Conservation (phyloP, 2,113 vertebrate species). For the Vicugna pacos region DNA sequence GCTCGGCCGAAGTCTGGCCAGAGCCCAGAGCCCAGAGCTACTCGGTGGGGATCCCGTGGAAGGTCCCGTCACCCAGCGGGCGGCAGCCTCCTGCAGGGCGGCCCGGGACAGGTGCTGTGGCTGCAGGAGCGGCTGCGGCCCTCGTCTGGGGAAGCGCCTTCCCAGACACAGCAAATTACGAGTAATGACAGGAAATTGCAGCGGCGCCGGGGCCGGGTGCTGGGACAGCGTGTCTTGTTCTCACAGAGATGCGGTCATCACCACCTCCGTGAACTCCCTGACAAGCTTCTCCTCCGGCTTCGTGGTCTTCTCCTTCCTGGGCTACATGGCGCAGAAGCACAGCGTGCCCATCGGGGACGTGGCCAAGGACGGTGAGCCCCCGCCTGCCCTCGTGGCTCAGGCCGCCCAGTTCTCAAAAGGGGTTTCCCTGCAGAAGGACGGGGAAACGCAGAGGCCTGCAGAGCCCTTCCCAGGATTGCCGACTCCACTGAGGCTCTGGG, state of each 20-base stretch:
- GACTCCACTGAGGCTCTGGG: fast-evolving
- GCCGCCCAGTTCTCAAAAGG: not conserved
- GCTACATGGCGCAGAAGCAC: conserved; percentile 95
- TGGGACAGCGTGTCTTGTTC: not conserved
- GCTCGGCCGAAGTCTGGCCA: not conserved
- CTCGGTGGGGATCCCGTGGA: not conserved
- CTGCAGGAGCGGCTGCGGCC: too few relatives aligned
- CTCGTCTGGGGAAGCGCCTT: not conserved
- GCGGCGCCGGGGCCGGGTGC: not conserved
- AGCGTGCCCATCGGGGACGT: conserved; percentile 93
- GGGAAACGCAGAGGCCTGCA: fast-evolving
- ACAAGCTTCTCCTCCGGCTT: conserved; percentile 96
- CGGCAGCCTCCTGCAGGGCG: not conserved
- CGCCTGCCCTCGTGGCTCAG: fast-evolving
- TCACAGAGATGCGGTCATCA: conserved; percentile 93
- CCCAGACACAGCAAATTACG: not conserved
- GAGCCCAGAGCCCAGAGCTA: not conserved
- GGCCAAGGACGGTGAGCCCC: conserved; percentile 91
- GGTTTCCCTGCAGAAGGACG: not conserved
- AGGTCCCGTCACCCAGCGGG: fast-evolving
- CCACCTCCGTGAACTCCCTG: conserved; percentile 95
- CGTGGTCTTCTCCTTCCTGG: conserved; percentile 95
- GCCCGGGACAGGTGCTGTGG: not conserved
- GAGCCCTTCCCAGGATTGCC: not conserved
- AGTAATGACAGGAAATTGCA: not conserved